Evolutionary conservation across 2,113 vertebrate genomes (phyloP).

Genomic region (Odocoileus hemionus): DNA sequence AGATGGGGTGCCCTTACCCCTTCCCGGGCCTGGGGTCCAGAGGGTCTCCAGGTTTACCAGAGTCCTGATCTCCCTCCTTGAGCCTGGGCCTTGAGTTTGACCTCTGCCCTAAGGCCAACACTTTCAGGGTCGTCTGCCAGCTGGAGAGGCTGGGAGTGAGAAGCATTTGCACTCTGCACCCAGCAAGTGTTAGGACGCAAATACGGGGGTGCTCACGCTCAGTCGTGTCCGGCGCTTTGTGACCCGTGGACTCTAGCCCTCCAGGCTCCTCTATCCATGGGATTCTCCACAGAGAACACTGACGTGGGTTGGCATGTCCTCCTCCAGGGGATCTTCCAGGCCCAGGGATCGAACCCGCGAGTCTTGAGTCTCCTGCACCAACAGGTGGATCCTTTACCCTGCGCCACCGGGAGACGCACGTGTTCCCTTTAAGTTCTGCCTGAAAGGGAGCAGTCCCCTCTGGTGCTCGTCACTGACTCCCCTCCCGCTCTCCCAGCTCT

Average conservation of each 20-base stretch:
- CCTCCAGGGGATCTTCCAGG: background rate
- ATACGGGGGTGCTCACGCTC: accelerated
- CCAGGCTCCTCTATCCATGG: too few species aligned
- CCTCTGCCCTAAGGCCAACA: background rate
- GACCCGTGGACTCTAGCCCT: too few species aligned
- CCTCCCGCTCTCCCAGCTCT: background rate
- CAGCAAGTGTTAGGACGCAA: background rate
- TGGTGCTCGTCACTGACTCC: too few species aligned
- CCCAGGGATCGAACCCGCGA: background rate
- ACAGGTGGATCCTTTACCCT: too few species aligned
- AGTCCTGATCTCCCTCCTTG: background rate
- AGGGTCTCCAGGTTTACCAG: background rate
- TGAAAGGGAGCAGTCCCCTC: too few species aligned
- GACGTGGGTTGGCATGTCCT: background rate
- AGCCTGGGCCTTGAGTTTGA: background rate
- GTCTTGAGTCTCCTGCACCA: too few species aligned
- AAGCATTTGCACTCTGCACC: background rate
- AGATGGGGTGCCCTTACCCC: background rate
- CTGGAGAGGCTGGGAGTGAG: background rate
- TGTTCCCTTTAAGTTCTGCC: too few species aligned
- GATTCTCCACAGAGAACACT: too few species aligned
- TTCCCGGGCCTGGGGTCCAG: too few species aligned
- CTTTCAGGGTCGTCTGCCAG: background rate
- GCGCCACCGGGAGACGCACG: accelerated
- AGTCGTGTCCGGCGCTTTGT: too few species aligned